Evolutionary conservation across 2,797 vertebrate species (phyloP).

Genomic region (Gymnoscopelus braueri): DNA sequence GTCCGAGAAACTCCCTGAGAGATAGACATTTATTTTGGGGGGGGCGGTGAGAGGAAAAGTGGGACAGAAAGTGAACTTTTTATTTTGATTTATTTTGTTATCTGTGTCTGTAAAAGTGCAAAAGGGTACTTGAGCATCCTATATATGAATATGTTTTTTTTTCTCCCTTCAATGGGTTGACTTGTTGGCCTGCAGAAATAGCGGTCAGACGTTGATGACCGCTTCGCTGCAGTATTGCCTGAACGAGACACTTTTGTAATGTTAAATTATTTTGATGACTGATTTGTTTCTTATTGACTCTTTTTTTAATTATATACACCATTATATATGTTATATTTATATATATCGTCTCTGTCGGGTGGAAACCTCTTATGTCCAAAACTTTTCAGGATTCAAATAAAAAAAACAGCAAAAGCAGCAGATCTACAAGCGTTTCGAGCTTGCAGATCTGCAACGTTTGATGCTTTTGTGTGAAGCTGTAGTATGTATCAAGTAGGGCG

Average conservation of each 20-base stretch:
- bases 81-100: slow-evolving; percentile 30
- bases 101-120: slow-evolving; percentile 39
- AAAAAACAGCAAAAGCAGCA: too few relatives aligned
- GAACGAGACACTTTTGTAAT: slow-evolving; percentile 81
- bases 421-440: too few relatives aligned
- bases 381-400: too few relatives aligned
- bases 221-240: slow-evolving; percentile 70
- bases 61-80: slow-evolving; percentile 50
- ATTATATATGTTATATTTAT: slow-evolving; percentile 25
- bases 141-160: not conserved
- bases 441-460: too few relatives aligned
- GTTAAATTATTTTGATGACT: slow-evolving; percentile 84
- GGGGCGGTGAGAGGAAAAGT: slow-evolving; percentile 23
- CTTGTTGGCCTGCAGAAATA: slow-evolving; percentile 31
- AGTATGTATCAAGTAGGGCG: too few relatives aligned
- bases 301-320: slow-evolving; percentile 40
- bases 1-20: slow-evolving; percentile 39
- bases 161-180: slow-evolving; percentile 48
- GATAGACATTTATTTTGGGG: slow-evolving; percentile 34
- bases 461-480: too few relatives aligned
- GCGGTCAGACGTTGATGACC: slow-evolving; percentile 66
- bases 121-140: slow-evolving; percentile 51
- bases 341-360: too few relatives aligned
- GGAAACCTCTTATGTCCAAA: not conserved
- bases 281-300: slow-evolving; percentile 44